Conservation (phyloP, 1,140 invertebrate genomes). For the Agrilus planipennis region DNA sequence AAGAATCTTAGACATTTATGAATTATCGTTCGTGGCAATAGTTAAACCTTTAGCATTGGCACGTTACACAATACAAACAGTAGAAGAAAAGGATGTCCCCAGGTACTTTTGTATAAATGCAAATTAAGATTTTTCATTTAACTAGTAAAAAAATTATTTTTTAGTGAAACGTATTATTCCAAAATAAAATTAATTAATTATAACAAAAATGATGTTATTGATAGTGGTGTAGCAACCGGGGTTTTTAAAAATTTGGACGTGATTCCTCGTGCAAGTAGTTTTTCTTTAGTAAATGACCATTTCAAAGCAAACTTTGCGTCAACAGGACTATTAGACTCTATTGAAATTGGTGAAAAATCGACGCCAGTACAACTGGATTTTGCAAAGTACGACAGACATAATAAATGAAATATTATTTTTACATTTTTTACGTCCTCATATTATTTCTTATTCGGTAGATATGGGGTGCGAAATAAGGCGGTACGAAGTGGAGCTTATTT, state of each 20-base stretch:
- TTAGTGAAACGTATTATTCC: slow-evolving; percentile 40
- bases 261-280: slow-evolving; percentile 38
- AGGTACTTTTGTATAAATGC: slow-evolving; percentile 20
- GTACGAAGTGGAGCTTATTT: slow-evolving; percentile 91
- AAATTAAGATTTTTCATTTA: too few relatives aligned
- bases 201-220: too few relatives aligned
- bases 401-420: too few relatives aligned
- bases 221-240: slow-evolving; percentile 21
- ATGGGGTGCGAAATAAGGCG: slow-evolving; percentile 46
- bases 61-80: slow-evolving; percentile 24
- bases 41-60: slow-evolving; percentile 36
- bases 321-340: slow-evolving; percentile 51
- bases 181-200: slow-evolving; percentile 39
- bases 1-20: slow-evolving; percentile 43
- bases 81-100: slow-evolving; percentile 29
- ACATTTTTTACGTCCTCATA: too few relatives aligned
- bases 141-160: too few relatives aligned
- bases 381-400: slow-evolving; percentile 47
- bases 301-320: slow-evolving; percentile 54
- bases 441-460: too few relatives aligned
- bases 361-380: slow-evolving; percentile 57
- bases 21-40: slow-evolving; percentile 52
- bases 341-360: slow-evolving; percentile 38
- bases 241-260: slow-evolving; percentile 37
- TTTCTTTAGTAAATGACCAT: slow-evolving; percentile 46